A percentile compares a stretch with the other conserved stretches of the same genome.
Conservation (phyloP, 2,113 vertebrate genomes). For the Prionailurus bengalensis region DNA sequence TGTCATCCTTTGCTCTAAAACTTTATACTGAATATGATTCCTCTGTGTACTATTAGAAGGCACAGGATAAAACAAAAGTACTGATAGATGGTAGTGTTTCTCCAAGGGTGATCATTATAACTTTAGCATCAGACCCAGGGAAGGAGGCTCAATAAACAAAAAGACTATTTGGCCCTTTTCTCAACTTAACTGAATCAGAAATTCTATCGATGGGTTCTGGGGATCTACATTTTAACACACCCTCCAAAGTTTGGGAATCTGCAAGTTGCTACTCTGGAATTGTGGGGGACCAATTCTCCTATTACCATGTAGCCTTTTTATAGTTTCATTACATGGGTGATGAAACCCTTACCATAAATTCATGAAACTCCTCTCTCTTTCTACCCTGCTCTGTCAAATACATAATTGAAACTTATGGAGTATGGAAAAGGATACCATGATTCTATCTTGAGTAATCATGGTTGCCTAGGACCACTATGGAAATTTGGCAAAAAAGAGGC, state of each 20-base stretch:
- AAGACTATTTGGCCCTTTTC: background rate
- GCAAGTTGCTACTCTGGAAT: background rate
- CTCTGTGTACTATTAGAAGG: background rate
- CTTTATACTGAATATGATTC: background rate
- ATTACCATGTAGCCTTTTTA: background rate
- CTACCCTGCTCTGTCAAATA: background rate
- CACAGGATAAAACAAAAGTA: background rate
- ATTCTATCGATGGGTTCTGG: background rate
- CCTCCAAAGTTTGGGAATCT: background rate
- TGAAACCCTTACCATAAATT: background rate
- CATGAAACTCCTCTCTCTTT: background rate
- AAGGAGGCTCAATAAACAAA: background rate
- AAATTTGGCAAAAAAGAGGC: background rate
- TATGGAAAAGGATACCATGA: background rate
- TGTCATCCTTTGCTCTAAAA: constrained; percentile 78
- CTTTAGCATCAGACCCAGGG: background rate
- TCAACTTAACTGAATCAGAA: background rate
- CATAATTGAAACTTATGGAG: background rate
- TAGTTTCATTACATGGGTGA: background rate
- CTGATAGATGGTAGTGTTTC: background rate
- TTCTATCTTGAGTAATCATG: background rate
- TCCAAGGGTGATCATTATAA: background rate
- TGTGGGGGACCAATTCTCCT: background rate
- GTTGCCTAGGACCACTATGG: background rate
- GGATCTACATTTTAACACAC: background rate